Conservation (phyloP, 2,888 invertebrate genomes). For the Lepetodrilus schrolli region DNA sequence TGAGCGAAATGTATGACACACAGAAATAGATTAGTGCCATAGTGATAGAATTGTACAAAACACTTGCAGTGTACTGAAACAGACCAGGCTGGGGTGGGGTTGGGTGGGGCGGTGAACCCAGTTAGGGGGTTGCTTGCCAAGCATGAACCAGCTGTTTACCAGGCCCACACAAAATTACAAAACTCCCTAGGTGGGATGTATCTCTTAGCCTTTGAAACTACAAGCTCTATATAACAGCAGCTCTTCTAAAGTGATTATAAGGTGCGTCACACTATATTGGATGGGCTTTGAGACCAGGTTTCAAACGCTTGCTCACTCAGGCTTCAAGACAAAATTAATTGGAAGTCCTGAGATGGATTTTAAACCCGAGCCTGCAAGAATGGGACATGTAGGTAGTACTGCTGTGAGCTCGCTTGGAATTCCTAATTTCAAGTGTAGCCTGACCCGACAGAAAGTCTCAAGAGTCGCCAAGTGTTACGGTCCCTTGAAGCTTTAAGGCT, state of each 20-base stretch:
- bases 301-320: neutral
- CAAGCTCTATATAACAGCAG: neutral
- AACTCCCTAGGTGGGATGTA: neutral
- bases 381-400: too few species aligned
- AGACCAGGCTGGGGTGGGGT: neutral
- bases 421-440: too few species aligned
- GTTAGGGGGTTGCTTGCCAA: neutral
- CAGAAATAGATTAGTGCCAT: neutral
- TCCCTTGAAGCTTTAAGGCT: too few species aligned
- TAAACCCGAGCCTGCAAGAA: too few species aligned
- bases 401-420: too few species aligned
- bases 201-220: conserved; percentile 1
- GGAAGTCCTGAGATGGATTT: too few species aligned
- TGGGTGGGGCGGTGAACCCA: neutral
- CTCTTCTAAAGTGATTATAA: neutral
- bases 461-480: too few species aligned
- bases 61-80: too few species aligned
- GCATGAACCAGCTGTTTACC: conserved; percentile 10
- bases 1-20: too few species aligned
- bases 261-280: neutral
- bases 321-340: neutral
- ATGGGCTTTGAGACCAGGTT: neutral
- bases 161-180: conserved; percentile 1
- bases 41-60: neutral
- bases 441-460: too few species aligned